Evolutionary conservation across 2,888 invertebrate genomes (phyloP).

Genomic region (Adineta ricciae): DNA sequence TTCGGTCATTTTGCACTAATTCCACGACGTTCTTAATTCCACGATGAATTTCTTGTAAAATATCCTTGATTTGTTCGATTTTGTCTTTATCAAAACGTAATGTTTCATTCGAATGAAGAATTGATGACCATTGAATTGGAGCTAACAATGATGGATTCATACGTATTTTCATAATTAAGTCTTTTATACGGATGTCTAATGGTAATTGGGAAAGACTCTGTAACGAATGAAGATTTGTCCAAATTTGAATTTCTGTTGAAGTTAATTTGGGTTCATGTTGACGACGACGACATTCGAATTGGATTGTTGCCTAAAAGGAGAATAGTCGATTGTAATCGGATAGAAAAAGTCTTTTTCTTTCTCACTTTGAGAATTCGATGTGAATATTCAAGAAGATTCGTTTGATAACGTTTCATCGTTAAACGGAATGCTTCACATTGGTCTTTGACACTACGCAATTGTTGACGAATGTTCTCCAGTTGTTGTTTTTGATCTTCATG

Average conservation of each 20-base stretch:
- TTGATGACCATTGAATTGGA: not conserved
- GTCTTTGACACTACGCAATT: not conserved
- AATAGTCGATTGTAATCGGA: not conserved
- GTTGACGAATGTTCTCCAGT: not conserved
- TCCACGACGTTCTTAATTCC: constrained; percentile 16
- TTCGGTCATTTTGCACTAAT: constrained; percentile 16
- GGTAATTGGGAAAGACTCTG: not conserved
- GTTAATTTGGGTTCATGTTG: constrained; percentile 20
- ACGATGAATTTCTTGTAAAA: constrained; percentile 19
- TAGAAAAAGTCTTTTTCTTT: not conserved
- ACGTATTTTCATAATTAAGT: constrained; percentile 20
- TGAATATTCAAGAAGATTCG: constrained; percentile 13
- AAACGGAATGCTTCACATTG: constrained; percentile 17
- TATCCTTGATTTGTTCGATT: constrained; percentile 1
- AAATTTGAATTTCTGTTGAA: constrained; percentile 17
- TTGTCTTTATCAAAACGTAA: constrained; percentile 4
- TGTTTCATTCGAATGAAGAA: not conserved
- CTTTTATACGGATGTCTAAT: constrained; percentile 15
- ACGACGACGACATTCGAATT: constrained; percentile 19
- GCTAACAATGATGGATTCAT: constrained; percentile 14
- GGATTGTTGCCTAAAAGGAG: not conserved
- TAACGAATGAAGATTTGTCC: not conserved
- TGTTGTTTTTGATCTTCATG: constrained; percentile 17
- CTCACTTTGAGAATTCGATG: constrained; percentile 3
- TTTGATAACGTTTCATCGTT: constrained; percentile 17